These are phyloP conservation scores for Trogon surrucura DNA, from an alignment of 2,113 vertebrate genomes.

Conservation along the genomic window DNA sequence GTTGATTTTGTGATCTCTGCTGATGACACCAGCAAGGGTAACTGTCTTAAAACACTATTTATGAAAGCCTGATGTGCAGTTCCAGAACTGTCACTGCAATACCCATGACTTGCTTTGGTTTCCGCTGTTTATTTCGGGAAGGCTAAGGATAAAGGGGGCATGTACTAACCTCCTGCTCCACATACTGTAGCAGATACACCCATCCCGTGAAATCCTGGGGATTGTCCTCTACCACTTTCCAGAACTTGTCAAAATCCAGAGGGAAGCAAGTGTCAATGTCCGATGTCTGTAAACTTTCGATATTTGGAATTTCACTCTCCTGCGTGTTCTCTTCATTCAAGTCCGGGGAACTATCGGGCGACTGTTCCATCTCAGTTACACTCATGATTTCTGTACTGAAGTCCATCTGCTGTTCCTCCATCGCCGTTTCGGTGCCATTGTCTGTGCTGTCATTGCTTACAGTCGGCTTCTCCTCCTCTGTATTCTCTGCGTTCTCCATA, in stretches of 20 bases:
- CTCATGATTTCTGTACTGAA: slow-evolving; percentile 82
- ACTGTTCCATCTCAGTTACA: slow-evolving; percentile 84
- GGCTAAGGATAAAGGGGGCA: neutral
- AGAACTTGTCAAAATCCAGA: slow-evolving; percentile 92
- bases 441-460: slow-evolving; percentile 49
- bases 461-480: slow-evolving; percentile 64
- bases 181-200: slow-evolving; percentile 96
- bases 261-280: slow-evolving; percentile 82
- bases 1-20: neutral
- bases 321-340: slow-evolving; percentile 82
- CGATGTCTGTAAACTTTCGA: slow-evolving; percentile 64
- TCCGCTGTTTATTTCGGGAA: neutral
- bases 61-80: neutral
- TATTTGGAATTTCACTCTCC: slow-evolving; percentile 74
- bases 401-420: slow-evolving; percentile 69
- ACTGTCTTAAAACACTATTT: neutral
- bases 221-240: slow-evolving; percentile 91
- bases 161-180: slow-evolving; percentile 94
- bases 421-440: slow-evolving; percentile 17
- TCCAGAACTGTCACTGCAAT: neutral
- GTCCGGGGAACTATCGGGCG: slow-evolving; percentile 80
- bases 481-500: slow-evolving; percentile 71
- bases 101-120: rapidly evolving
- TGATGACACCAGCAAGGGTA: neutral
- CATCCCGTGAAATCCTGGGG: slow-evolving; percentile 97